phyloP scores from a whole-genome alignment of 2,888 invertebrate species.

The Chalcosyrphus nemorum region DNA sequence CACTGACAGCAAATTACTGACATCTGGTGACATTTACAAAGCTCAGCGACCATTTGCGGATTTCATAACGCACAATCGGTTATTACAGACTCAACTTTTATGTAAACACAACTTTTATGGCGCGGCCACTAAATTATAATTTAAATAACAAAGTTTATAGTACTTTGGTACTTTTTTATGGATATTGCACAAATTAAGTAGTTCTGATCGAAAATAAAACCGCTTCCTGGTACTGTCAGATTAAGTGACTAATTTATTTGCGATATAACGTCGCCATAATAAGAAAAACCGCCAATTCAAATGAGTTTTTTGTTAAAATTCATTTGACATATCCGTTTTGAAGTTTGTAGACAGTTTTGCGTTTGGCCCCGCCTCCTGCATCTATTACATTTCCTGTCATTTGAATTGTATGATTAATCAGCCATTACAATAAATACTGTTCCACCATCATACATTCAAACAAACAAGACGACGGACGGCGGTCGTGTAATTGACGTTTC shows the following conservation, averaged over 20 bases:
- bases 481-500: slow-evolving; percentile 66
- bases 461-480: slow-evolving; percentile 46
- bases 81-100: no score
- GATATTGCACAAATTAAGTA: slow-evolving; percentile 7
- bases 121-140: not conserved
- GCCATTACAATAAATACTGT: slow-evolving; percentile 31
- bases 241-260: slow-evolving; percentile 22
- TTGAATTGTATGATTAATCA: slow-evolving; percentile 53
- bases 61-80: not conserved
- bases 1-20: slow-evolving; percentile 33
- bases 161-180: not conserved
- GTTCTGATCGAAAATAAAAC: not conserved
- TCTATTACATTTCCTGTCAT: slow-evolving; percentile 48
- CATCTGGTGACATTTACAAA: not conserved
- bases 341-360: not conserved
- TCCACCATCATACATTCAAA: slow-evolving; percentile 63
- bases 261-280: not conserved
- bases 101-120: not conserved
- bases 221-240: slow-evolving; percentile 42
- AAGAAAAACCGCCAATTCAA: slow-evolving; percentile 5
- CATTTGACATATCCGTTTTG: slow-evolving; percentile 3
- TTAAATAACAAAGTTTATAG: slow-evolving; percentile 15
- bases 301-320: not conserved
- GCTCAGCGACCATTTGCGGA: not conserved
- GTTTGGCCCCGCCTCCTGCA: not conserved